Evolutionary conservation across 2,797 vertebrate species (phyloP).

Genomic region (Eupleurogrammus muticus): DNA sequence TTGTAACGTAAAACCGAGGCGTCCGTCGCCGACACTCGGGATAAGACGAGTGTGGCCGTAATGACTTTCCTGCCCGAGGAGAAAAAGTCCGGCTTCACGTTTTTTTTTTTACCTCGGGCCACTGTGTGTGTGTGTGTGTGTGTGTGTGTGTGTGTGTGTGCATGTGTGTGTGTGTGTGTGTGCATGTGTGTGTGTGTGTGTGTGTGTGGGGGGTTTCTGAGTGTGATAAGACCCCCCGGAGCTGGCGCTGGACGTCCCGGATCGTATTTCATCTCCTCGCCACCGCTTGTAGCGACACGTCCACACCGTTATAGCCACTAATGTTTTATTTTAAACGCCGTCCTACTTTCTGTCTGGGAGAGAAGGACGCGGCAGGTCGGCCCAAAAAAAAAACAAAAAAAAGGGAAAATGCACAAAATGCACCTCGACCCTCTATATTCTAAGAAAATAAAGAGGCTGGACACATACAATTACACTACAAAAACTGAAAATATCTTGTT

Average conservation of each 20-base stretch:
- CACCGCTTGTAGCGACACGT: conserved; percentile 6
- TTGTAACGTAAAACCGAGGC: conserved; percentile 2
- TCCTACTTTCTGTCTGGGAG: conserved; percentile 11
- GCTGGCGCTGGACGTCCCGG: conserved; percentile 16
- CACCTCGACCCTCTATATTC: no score
- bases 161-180: no score
- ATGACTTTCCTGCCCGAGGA: conserved; percentile 4
- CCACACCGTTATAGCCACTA: conserved; percentile 13
- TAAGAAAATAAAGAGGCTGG: no score
- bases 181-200: no score
- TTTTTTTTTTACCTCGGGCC: no score
- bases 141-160: no score
- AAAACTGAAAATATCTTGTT: no score
- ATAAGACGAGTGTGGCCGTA: neutral
- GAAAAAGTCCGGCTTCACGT: conserved; percentile 4
- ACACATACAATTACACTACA: no score
- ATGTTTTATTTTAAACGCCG: neutral
- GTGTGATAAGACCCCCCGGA: conserved; percentile 12
- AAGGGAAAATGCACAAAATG: neutral
- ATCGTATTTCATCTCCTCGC: conserved; percentile 43
- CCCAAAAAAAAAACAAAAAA: no score
- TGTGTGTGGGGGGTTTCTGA: neutral
- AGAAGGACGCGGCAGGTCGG: neutral
- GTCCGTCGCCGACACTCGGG: neutral
- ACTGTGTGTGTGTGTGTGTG: no score